Evolutionary conservation across 2,888 invertebrate genomes (phyloP), one percentile per base, ranked within the genome.

Genomic region (Zygaena filipendulae): DNA sequence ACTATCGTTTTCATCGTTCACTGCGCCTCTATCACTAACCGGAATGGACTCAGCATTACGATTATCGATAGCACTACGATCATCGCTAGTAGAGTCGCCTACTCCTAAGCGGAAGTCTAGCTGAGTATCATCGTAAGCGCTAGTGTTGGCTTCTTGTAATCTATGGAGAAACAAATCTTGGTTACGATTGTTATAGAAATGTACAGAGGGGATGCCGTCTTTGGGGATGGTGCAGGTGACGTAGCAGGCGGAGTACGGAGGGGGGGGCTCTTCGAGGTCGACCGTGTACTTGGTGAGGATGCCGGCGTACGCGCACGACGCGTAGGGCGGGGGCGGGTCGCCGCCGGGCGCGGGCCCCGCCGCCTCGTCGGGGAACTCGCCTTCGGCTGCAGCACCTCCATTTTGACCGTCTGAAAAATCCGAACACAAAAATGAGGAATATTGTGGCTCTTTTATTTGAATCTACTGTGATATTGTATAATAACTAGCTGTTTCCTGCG

Each of bases 201-300:
- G 49, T 1, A 64, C 59, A 0, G 52, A 40, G 0, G 64, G 61
- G 0, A 42, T 29, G 0, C 50, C 56, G 18, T 53, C 45, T 30
- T 60, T 61, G 1, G 51, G 49, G 25, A 53, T 49, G 6, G 49
- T 35, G 42, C 54, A 58, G 2, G 57, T 35, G 0, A 59, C 57
- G 42, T 54, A 54, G 36, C 64, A 66, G 5, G 59, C 63, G 3
- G 68, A 60, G 47, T 74, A 74, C 0, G 74, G 69, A 0, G 74
- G 74, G 0, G 74, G 74, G 0, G 67, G 60, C 9, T 69, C 67
- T 11, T 67, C 68, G 2, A 21, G 31, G 4, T 23, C 35, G 27
- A 11, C 25, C 34, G 13, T 20, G 29, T 2, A 20, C 19, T 35
- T 31, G 10, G 8, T 11, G 23, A 11, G 8, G 14, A 6, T 6